These are phyloP conservation scores for Oryzaephilus surinamensis DNA, from an alignment of 1,140 invertebrate genomes.

Conservation along the genomic window DNA sequence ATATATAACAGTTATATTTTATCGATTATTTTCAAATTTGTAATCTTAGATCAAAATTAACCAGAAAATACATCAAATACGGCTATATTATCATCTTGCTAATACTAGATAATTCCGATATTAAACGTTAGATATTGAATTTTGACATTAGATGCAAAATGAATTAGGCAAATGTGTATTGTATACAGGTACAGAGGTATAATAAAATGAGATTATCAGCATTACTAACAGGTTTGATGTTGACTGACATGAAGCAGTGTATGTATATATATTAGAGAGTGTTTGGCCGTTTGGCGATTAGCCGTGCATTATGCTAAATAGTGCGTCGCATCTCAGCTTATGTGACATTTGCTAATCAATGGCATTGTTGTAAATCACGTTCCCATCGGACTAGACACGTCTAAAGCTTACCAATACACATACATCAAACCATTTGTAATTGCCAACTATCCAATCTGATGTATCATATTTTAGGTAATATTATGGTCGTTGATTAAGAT, in stretches of 20 bases:
- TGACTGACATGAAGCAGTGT: slow-evolving; percentile 23
- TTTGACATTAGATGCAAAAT: slow-evolving; percentile 6
- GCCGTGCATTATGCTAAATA: slow-evolving; percentile 32
- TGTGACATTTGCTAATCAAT: slow-evolving; percentile 31
- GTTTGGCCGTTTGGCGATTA: slow-evolving; percentile 29
- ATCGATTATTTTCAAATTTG: neutral
- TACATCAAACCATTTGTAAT: slow-evolving; percentile 28
- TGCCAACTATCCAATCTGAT: slow-evolving; percentile 18
- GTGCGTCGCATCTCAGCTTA: slow-evolving; percentile 27
- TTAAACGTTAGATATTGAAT: neutral
- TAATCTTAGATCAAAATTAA: too few relatives aligned
- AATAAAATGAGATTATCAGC: slow-evolving; percentile 17
- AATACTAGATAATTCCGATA: neutral
- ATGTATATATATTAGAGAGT: too few relatives aligned
- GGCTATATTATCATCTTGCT: neutral
- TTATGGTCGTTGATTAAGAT: slow-evolving; percentile 15
- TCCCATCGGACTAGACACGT: slow-evolving; percentile 23
- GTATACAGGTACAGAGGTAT: slow-evolving; percentile 9
- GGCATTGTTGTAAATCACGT: slow-evolving; percentile 29
- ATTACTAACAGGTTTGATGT: slow-evolving; percentile 27
- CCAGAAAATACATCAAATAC: too few relatives aligned
- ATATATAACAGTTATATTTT: neutral
- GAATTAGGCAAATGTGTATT: slow-evolving; percentile 10
- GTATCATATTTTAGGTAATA: slow-evolving; percentile 20
- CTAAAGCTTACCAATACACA: slow-evolving; percentile 22